A percentile compares a stretch with the other conserved stretches of the same genome.
phyloP scores from a whole-genome alignment of 92 coral and sea anemone genomes.

The Parazoanthus darwini region DNA sequence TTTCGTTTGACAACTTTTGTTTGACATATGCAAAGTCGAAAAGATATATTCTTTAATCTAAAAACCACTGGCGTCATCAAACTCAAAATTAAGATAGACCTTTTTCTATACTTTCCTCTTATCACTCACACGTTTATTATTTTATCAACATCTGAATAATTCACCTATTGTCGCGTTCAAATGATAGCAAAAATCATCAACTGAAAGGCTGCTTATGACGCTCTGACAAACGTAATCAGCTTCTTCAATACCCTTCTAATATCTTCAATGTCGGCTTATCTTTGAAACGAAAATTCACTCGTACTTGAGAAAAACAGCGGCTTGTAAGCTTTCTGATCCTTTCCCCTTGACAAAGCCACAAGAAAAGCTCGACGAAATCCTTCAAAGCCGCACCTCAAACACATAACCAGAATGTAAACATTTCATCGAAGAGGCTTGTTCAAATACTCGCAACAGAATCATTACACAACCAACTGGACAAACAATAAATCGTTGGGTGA shows the following conservation, averaged over 20 bases:
- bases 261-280: constrained; percentile 31
- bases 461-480: constrained; percentile 25
- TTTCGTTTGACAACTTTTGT: constrained; percentile 24
- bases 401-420: constrained; percentile 39
- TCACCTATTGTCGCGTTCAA: background rate
- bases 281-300: constrained; percentile 14
- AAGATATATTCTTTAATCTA: background rate
- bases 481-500: constrained; percentile 24
- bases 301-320: constrained; percentile 35
- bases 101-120: constrained; percentile 7
- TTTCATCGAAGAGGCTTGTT: constrained; percentile 13
- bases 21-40: constrained; percentile 21
- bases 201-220: background rate
- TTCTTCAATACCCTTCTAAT: background rate
- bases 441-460: constrained; percentile 24
- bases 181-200: background rate
- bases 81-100: constrained; percentile 5
- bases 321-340: constrained; percentile 38
- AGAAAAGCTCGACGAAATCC: constrained; percentile 27
- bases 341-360: constrained; percentile 38
- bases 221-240: background rate
- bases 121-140: constrained; percentile 16
- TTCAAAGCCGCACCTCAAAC: constrained; percentile 48
- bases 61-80: constrained; percentile 17
- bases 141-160: constrained; percentile 13